phyloP scores from a whole-genome alignment of 2,797 vertebrate species.

The Hoplostethus atlanticus region DNA sequence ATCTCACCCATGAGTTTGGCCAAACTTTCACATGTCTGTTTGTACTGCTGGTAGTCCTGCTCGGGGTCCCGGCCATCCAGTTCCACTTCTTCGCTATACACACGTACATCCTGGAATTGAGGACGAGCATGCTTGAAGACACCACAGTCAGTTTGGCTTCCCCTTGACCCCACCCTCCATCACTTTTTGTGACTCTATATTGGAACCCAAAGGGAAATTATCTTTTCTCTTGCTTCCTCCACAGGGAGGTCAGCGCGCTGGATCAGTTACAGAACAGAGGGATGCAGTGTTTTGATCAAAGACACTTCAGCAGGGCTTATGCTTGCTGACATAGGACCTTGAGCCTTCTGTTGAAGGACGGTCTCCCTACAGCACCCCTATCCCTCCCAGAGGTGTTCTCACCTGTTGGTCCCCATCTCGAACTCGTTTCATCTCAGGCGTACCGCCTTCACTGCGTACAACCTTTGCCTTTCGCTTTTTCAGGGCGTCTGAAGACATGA shows the following conservation, averaged over 20 bases:
- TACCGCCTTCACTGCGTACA: conserved; percentile 89
- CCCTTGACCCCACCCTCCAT: background rate
- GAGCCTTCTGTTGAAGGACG: background rate
- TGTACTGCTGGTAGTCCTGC: conserved; percentile 92
- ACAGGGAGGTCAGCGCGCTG: too few species aligned
- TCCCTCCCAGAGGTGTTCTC: background rate
- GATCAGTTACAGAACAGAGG: background rate
- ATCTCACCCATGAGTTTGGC: conserved; percentile 96
- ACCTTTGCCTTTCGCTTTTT: conserved; percentile 98
- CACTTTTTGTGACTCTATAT: background rate
- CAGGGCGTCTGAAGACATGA: conserved; percentile 88
- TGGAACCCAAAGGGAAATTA: too few species aligned
- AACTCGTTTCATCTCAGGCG: conserved; percentile 89
- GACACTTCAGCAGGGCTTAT: too few species aligned
- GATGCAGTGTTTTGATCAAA: background rate
- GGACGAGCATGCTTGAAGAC: background rate
- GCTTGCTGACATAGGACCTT: background rate
- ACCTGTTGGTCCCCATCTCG: conserved; percentile 90
- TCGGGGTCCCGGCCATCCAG: conserved; percentile 91
- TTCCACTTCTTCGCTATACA: conserved; percentile 95
- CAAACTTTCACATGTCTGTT: conserved; percentile 92
- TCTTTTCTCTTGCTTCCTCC: too few species aligned
- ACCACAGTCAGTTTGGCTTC: background rate
- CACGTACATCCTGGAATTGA: conserved; percentile 86
- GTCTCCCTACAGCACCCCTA: background rate